Evolutionary conservation across 2,113 vertebrate species (phyloP), one percentile per base, ranked within the genome.

Genomic region (Macquaria australasica): DNA sequence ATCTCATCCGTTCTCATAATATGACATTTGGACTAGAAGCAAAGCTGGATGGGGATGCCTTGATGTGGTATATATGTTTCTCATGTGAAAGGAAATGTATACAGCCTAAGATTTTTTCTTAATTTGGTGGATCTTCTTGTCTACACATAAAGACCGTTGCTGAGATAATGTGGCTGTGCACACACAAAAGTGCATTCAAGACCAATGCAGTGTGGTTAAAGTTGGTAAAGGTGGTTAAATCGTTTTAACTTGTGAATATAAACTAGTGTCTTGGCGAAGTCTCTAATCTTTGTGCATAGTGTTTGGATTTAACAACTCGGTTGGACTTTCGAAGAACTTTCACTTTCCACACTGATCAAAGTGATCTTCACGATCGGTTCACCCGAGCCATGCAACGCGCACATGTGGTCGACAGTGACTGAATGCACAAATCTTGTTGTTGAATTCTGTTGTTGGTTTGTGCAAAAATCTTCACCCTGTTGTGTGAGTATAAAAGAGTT

Each of bases 41-140:
- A 43, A 21, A 79, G 60, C 68, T 60, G 72, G 23, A 70, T n/a
- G 16, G 14, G 28, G 76, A 48, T 4, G 2, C 48, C 31, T 31
- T n/a, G 28, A 28, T 58, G 79, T 84, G 45, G 11, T 77, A 18
- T 56, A 64, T 25, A 64, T 25, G 66, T 34, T 82, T 75, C 64
- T 83, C 67, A 60, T 83, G 82, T 83, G 79, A 74, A 62, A 56
- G 60, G 56, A 77, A 58, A 84, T 9, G 53, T 53, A 76, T 81
- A 18, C 81, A 83, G 64, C 76, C 60, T 63, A 28, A 89, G 75
- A 84, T 87, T 69, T 55, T 55, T 62, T 83, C 86, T 72, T 87
- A 90, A 90, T 88, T 86, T 77, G 53, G 31, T 6, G 69, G 82
- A 86, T 90, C 83, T 79, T 31, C 58, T 82, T 63, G 89, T 91